Conservation (phyloP, 2,888 invertebrate genomes). For the Drosophila austrosaltans region DNA sequence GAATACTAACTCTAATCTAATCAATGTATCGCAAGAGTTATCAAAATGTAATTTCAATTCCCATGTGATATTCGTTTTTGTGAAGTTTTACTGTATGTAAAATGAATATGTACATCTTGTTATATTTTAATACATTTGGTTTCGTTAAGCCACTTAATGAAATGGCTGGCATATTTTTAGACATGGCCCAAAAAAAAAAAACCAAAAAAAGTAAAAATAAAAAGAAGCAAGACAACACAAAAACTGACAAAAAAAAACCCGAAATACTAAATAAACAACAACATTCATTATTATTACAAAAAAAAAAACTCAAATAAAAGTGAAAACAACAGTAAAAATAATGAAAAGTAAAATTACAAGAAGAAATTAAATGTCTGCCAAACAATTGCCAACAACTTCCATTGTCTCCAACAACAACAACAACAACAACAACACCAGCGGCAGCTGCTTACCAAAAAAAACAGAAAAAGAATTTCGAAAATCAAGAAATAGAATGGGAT, state of each 20-base stretch:
- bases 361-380: constrained; percentile 16
- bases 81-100: background rate
- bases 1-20: no score
- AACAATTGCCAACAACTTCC: constrained; percentile 13
- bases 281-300: constrained; percentile 11
- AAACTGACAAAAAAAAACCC: constrained; percentile 19
- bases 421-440: background rate
- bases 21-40: no score
- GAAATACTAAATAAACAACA: constrained; percentile 12
- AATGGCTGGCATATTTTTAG: constrained; percentile 76
- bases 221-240: constrained; percentile 24
- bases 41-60: no score
- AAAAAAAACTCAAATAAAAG: constrained; percentile 6
- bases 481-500: background rate
- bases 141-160: constrained; percentile 69
- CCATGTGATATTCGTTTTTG: background rate
- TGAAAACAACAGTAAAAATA: background rate
- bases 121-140: constrained; percentile 11
- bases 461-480: background rate
- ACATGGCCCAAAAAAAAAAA: constrained; percentile 59
- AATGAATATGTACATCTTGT: background rate
- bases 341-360: background rate
- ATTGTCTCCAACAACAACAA: background rate
- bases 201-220: constrained; percentile 34
- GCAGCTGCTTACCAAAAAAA: constrained; percentile 13